A percentile compares a stretch with the other conserved stretches of the same genome.
Conservation (phyloP, 2,888 invertebrate species). For the Aspidapion aeneum region DNA sequence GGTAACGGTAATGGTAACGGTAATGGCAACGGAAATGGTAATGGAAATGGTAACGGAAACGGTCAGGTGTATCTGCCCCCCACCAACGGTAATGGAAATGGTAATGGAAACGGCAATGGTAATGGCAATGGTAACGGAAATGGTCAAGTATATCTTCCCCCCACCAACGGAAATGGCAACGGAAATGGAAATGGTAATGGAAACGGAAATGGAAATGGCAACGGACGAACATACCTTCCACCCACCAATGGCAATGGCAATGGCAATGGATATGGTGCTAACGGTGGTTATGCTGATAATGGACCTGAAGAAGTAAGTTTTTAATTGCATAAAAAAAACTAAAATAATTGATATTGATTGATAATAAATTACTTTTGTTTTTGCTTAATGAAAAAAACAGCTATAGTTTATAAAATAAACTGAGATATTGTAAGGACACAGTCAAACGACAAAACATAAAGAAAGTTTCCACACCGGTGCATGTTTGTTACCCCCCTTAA, state of each 20-base stretch:
- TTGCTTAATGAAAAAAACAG: no score
- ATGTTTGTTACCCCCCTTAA: no score
- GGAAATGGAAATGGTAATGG: constrained; percentile 25
- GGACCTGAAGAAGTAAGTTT: constrained; percentile 22
- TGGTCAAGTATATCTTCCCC: constrained; percentile 24
- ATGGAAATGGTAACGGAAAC: constrained; percentile 32
- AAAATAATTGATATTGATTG: no score
- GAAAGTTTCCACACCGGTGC: no score
- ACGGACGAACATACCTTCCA: constrained; percentile 34
- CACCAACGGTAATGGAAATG: constrained; percentile 33
- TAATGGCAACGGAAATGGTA: constrained; percentile 23
- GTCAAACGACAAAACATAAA: no score
- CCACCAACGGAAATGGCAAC: constrained; percentile 23
- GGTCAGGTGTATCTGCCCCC: no score
- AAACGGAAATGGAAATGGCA: constrained; percentile 22
- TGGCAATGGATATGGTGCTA: constrained; percentile 30
- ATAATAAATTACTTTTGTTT: no score
- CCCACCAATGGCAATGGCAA: constrained; percentile 18
- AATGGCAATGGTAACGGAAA: constrained; percentile 12
- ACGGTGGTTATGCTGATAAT: constrained; percentile 32
- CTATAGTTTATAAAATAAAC: no score
- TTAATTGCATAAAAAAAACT: neutral
- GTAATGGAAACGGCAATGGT: constrained; percentile 27
- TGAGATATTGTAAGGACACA: no score
- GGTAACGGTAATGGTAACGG: constrained; percentile 31